Base-by-base conservation (phyloP, 2,888 invertebrate genomes). In the Apocheima hispidaria region DNA sequence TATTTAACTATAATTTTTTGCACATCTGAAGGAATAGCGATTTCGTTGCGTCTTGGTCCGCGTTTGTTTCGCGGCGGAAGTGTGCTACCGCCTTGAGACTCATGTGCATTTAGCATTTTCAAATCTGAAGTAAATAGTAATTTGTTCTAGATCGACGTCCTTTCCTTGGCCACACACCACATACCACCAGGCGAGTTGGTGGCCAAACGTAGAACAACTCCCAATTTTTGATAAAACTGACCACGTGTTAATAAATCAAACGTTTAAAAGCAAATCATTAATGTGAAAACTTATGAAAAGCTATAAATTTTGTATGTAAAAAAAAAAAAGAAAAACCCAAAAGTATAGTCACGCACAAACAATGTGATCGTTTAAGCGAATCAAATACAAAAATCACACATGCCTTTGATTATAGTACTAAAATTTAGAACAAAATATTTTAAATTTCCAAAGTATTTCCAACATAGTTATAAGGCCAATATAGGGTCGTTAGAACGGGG, bases 281-380 rank as follows among this genome's bases (percentile, higher is more conserved):
- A 33, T 33, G 10, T 23, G 9, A 44, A 48, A 23, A 57, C 20
- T 40, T 38, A 30, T 4, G 21, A 43, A 43, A 54, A 51, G 40
- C 23, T 36, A 53, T 18, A 40, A 23, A 41, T 26, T 33, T 48
- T 52, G 35, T 56, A 56, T n/a, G n/a, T n/a, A n/a, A n/a, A n/a
- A n/a, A n/a, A n/a, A n/a, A n/a, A 44, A 40, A 36, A 52, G 55
- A 59, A 53, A 38, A 65, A 55, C 66, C 68, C 59, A 66, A 61
- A 63, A 65, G 56, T 60, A 77, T 79, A 75, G 79, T 83, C 76
- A 83, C 87, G 88, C 88, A 88, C 88, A 89, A 88, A 78, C 53
- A 57, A 77, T 86, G 85, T 87, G 84, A 87, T 87, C 67, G 72
- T 71, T 66, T 63, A 65, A 65, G 55, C 54, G 57, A 72, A 80